phyloP scores from a whole-genome alignment of 2,113 vertebrate species.

The Anarrhichthys ocellatus region DNA sequence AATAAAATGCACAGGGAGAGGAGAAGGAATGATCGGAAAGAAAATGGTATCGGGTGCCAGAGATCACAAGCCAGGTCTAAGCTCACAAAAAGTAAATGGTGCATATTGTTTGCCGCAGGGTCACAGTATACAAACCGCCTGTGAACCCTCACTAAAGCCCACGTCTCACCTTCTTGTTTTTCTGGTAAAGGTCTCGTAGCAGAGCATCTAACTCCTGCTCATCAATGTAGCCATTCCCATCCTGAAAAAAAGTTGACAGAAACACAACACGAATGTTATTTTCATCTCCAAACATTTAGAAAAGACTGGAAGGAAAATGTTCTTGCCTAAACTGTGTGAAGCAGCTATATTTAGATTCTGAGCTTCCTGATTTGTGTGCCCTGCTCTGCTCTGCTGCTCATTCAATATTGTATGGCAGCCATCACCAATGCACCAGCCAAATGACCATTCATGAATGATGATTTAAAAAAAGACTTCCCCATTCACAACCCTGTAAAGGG shows the following conservation, averaged over 20 bases:
- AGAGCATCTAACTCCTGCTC: conserved; percentile 95
- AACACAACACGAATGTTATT: conserved; percentile 1
- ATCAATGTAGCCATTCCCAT: conserved; percentile 96
- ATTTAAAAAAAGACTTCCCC: conserved; percentile 46
- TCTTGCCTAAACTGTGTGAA: neutral
- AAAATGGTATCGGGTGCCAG: neutral
- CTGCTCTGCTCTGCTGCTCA: conserved; percentile 10
- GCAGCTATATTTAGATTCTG: conserved; percentile 6
- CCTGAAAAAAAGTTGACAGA: conserved; percentile 78
- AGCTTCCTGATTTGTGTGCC: conserved; percentile 3
- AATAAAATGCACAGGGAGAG: neutral
- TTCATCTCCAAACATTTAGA: neutral
- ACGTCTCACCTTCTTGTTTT: conserved; percentile 91
- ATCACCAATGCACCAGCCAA: conserved; percentile 29
- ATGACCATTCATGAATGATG: conserved; percentile 28
- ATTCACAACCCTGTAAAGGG: conserved; percentile 51
- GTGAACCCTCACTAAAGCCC: neutral
- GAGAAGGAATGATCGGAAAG: neutral
- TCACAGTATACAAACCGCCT: neutral
- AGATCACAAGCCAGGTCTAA: neutral
- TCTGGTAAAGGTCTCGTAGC: conserved; percentile 94
- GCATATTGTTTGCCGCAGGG: neutral
- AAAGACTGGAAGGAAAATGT: neutral
- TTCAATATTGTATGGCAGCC: conserved; percentile 51
- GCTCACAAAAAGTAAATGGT: neutral